These are phyloP conservation scores for Chrysotoxum bicinctum DNA, from an alignment of 2,888 invertebrate genomes.

Conservation along the genomic window DNA sequence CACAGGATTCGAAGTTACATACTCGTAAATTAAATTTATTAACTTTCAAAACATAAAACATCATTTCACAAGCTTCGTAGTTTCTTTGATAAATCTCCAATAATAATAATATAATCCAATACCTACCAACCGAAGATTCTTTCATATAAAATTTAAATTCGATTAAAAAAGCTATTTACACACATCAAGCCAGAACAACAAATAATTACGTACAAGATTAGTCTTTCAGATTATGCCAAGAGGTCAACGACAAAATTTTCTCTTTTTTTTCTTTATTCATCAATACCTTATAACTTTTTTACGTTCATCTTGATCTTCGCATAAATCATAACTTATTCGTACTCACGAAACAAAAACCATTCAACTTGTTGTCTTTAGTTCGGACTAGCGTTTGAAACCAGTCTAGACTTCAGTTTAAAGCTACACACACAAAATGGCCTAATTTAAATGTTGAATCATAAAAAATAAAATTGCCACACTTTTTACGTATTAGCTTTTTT, in stretches of 20 bases:
- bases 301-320: constrained; percentile 1
- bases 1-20: no score
- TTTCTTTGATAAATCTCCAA: no score
- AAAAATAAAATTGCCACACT: constrained; percentile 18
- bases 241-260: background rate
- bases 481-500: background rate
- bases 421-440: background rate
- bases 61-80: no score
- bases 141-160: background rate
- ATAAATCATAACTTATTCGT: background rate
- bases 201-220: background rate
- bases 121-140: no score
- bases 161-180: background rate
- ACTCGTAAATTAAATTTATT: no score
- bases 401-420: constrained; percentile 9
- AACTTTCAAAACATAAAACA: no score
- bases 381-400: background rate
- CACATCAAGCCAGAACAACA: background rate
- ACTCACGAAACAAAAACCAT: background rate
- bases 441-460: constrained; percentile 15
- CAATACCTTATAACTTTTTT: background rate
- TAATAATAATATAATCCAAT: no score
- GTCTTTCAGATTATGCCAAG: background rate
- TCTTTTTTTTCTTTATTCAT: background rate
- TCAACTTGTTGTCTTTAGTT: background rate